A percentile compares a stretch with the other conserved stretches of the same genome.
phyloP scores from a whole-genome alignment of 2,797 vertebrate genomes.

The Anguilla pacifica region DNA sequence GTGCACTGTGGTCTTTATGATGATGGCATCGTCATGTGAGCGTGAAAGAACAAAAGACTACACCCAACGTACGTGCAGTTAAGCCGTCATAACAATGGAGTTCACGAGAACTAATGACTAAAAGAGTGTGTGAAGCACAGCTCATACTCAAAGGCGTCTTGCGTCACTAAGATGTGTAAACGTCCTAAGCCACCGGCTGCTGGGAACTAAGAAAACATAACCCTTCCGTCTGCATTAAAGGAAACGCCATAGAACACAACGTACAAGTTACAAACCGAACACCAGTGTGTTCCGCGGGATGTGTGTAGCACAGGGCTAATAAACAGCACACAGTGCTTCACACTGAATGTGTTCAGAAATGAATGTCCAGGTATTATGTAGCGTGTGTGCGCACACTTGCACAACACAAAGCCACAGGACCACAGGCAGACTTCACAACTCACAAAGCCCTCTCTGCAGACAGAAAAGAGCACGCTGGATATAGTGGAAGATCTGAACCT shows the following conservation, averaged over 20 bases:
- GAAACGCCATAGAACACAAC: not conserved
- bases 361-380: not conserved
- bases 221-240: not conserved
- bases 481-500: not conserved
- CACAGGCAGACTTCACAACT: not conserved
- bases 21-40: not conserved
- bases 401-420: not conserved
- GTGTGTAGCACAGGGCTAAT: too few species aligned
- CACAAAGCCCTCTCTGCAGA: not conserved
- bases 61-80: not conserved
- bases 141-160: not conserved
- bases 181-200: not conserved
- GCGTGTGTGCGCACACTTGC: not conserved
- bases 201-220: not conserved
- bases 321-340: not conserved
- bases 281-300: too few species aligned
- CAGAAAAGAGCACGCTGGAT: not conserved
- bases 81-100: not conserved
- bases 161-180: not conserved
- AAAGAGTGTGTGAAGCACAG: not conserved
- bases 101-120: constrained; percentile 18
- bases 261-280: too few species aligned
- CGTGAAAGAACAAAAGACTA: not conserved
- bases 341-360: not conserved
- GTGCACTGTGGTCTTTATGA: not conserved